Evolutionary conservation across 2,888 invertebrate species (phyloP), one percentile per base, ranked within the genome.

Genomic region (Drosophila buzzatii): DNA sequence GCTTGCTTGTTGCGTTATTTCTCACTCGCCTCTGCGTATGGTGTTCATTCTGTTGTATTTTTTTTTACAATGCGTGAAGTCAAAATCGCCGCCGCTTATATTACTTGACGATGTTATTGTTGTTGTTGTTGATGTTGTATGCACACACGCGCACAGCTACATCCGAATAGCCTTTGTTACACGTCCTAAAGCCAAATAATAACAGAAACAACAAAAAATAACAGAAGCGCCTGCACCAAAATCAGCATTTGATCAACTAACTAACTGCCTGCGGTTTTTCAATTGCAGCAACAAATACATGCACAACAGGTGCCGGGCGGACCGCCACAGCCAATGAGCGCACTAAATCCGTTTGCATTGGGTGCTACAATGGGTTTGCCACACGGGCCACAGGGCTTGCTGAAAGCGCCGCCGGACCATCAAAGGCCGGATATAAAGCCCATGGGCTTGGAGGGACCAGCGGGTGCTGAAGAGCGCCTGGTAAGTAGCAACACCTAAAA

Each of bases 241-340:
- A 14, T 39, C 35, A 42, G 12, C 31, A 27, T 60, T 60, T 53
- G 33, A 37, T 31, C n/a, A 70, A 68, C 61, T 57, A 59, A 76
- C 64, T 56, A 58, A 65, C 14, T 51, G 39, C 12, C 31, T 58
- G 16, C 52, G 53, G 52, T n/a, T 52, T 20, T 65, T 45, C 52
- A 68, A 70, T 91, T 91, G 44, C 94, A 97, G 97, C 97, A 97
- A 95, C 97, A 97, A 94, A 97, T 97, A 94, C 97, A 97, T 93
- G 97, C 97, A 81, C 96, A 97, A 91, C 97, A 97, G 92, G 95
- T 97, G 84, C 94, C 95, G 53, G 96, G 96, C 76, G 93, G 94
- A 63, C 94, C 94, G 72, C 92, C 93, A 81, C 93, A 93, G 80
- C 92, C 93, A 37, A 93, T 93, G 93, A 94, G 93, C 82, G 94